A percentile compares a stretch with the other conserved stretches of the same genome.
Evolutionary conservation across 2,113 vertebrate species (phyloP).

Genomic region (Hystrix brachyura): DNA sequence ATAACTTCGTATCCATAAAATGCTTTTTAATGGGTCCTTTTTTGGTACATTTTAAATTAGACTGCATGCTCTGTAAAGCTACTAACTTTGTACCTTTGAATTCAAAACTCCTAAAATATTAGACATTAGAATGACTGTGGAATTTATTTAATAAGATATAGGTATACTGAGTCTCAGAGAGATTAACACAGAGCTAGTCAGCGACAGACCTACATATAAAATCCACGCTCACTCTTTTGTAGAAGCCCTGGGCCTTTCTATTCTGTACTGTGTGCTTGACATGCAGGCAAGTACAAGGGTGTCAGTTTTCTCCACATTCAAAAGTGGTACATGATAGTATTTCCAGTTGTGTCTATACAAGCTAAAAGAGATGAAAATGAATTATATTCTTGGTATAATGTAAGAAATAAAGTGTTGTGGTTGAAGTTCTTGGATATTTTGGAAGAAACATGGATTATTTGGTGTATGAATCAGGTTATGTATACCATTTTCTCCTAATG

Average conservation of each 20-base stretch:
- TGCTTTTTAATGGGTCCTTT: constrained; percentile 39
- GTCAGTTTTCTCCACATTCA: background rate
- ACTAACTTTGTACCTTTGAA: constrained; percentile 51
- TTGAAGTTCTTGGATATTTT: constrained; percentile 28
- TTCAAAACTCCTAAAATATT: constrained; percentile 56
- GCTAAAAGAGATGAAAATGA: constrained; percentile 6
- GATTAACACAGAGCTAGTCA: constrained; percentile 12
- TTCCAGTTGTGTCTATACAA: background rate
- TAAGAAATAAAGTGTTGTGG: background rate
- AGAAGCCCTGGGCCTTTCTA: background rate
- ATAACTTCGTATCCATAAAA: constrained; percentile 60
- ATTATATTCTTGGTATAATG: background rate
- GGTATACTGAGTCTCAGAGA: background rate
- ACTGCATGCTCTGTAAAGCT: background rate
- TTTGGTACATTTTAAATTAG: constrained; percentile 64
- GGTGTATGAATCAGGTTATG: background rate
- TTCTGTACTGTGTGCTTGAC: background rate
- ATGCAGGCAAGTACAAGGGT: background rate
- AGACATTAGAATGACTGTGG: constrained; percentile 25
- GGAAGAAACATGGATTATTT: background rate
- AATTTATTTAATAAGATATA: constrained; percentile 18
- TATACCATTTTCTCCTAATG: background rate
- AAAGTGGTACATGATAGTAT: background rate
- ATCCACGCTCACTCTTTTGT: background rate
- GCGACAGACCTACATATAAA: background rate